Percentiles rank a stretch among this genome's conserved stretches.
Evolutionary conservation across 2,797 vertebrate genomes (phyloP).

Genomic region (Trachops cirrhosus): DNA sequence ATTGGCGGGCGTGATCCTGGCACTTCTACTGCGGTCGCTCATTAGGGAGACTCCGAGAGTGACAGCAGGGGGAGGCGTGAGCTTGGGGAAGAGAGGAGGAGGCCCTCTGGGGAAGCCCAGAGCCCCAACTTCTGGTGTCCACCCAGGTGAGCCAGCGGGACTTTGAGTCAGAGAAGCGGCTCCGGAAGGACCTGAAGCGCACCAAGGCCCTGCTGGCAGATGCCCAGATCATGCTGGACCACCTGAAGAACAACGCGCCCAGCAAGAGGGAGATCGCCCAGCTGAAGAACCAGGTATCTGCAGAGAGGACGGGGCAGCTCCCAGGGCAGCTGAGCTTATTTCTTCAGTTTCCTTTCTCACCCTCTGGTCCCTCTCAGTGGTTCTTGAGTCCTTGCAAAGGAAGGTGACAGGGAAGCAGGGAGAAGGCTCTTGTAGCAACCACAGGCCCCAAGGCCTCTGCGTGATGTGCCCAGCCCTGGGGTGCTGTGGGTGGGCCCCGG

Average conservation of each 20-base stretch:
- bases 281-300: slow-evolving; percentile 94
- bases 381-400: neutral
- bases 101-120: neutral
- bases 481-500: neutral
- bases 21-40: neutral
- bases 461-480: neutral
- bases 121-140: neutral
- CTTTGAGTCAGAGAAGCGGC: slow-evolving; percentile 93
- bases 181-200: slow-evolving; percentile 96
- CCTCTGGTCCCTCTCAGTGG: neutral
- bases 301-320: neutral
- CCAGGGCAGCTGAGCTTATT: neutral
- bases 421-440: neutral
- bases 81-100: neutral
- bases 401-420: neutral
- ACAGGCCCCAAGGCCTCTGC: neutral
- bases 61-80: neutral
- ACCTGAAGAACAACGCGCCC: slow-evolving; percentile 97
- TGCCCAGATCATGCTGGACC: slow-evolving; percentile 98
- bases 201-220: slow-evolving; percentile 96
- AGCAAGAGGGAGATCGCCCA: slow-evolving; percentile 98
- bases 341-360: neutral
- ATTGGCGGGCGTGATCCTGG: neutral
- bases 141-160: slow-evolving; percentile 91
- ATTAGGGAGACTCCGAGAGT: neutral